Conservation (phyloP, 35 echinoderm and acorn worm genomes). For the Antedon bifida region DNA sequence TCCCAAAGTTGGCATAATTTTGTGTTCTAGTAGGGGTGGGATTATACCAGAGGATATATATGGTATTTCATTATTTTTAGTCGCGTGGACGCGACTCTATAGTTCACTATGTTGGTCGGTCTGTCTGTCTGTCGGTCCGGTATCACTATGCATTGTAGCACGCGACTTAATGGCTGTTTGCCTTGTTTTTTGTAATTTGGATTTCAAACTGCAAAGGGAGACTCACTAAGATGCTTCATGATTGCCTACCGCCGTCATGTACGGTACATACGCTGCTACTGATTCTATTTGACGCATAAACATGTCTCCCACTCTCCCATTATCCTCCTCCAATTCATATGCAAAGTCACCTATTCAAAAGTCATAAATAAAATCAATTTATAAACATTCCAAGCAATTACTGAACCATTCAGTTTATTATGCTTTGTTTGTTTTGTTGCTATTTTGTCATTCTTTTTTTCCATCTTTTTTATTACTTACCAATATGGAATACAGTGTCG, state of each 20-base stretch:
- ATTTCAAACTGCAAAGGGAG: background rate
- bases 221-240: constrained; percentile 74
- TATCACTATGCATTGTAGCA: no score
- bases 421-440: background rate
- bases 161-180: no score
- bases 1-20: no score
- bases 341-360: constrained; percentile 47
- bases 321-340: constrained; percentile 36
- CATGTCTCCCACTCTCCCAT: constrained; percentile 41
- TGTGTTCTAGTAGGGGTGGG: no score
- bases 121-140: no score
- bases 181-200: background rate
- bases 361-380: no score
- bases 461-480: constrained; percentile 17
- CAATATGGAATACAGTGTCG: constrained; percentile 77
- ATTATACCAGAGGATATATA: no score
- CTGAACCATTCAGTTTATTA: no score
- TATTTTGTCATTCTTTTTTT: background rate
- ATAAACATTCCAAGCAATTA: no score
- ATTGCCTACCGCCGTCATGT: constrained; percentile 62
- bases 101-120: no score
- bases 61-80: no score
- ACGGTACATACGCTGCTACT: constrained; percentile 59
- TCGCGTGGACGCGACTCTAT: no score
- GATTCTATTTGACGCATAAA: constrained; percentile 73